Percentiles rank a stretch among this genome's conserved stretches.
Evolutionary conservation across 2,113 vertebrate genomes (phyloP).

Genomic region (Bettongia penicillata): DNA sequence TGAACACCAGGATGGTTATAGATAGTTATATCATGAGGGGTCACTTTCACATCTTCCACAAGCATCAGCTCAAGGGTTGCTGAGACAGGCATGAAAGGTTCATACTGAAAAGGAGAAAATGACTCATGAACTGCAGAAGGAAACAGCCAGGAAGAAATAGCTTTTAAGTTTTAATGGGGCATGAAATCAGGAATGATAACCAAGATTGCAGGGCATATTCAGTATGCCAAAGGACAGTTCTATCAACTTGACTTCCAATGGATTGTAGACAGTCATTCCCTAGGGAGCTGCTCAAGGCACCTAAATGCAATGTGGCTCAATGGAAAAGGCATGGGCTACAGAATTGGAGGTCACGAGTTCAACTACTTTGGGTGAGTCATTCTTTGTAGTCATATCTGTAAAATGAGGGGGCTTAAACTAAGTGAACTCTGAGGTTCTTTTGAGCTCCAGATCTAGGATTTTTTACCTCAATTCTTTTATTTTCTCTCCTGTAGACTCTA

Average conservation of each 20-base stretch:
- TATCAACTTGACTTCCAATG: not conserved
- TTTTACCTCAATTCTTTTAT: not conserved
- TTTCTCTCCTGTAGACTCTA: not conserved
- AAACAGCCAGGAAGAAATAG: not conserved
- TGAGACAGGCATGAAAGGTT: conserved; percentile 86
- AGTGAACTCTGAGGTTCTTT: not conserved
- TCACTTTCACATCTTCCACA: conserved; percentile 93
- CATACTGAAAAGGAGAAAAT: conserved; percentile 81
- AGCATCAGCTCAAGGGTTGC: conserved; percentile 93
- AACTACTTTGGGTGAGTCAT: not conserved
- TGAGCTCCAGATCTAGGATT: not conserved
- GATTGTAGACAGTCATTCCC: not conserved
- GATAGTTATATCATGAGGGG: conserved; percentile 87
- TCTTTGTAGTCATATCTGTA: not conserved
- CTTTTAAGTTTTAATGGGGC: not conserved
- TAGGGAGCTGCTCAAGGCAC: not conserved
- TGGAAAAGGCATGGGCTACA: not conserved
- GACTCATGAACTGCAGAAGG: not conserved
- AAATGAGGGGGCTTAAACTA: not conserved
- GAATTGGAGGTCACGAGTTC: not conserved
- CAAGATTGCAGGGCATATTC: not conserved
- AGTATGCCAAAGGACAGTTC: not conserved
- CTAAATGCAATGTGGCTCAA: not conserved
- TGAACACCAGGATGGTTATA: conserved; percentile 93
- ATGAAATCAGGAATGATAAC: not conserved